Conservation (phyloP, 2,888 invertebrate species). For the Melikaiella ostensackeni region DNA sequence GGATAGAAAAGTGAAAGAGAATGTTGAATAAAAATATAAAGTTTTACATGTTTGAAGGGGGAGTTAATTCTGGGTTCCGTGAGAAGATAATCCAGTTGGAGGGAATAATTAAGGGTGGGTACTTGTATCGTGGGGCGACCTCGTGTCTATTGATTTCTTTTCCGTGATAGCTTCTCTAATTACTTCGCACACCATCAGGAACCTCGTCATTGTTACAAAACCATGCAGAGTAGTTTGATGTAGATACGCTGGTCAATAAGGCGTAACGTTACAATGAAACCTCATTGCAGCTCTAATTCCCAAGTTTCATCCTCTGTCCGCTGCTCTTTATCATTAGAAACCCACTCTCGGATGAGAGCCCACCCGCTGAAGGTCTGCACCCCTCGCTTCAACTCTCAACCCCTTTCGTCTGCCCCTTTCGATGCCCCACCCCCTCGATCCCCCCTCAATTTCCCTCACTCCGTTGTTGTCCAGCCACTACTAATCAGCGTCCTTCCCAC, state of each 20-base stretch:
- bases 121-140: conserved; percentile 55
- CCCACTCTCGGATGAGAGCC: conserved; percentile 3
- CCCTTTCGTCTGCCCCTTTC: conserved; percentile 2
- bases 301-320: conserved; percentile 54
- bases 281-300: conserved; percentile 69
- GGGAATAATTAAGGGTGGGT: conserved; percentile 51
- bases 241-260: conserved; percentile 43
- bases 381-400: conserved; percentile 43
- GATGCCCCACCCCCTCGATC: conserved; percentile 29
- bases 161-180: conserved; percentile 57
- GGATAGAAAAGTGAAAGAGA: not conserved
- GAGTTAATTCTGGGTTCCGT: not conserved
- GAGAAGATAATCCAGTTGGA: not conserved
- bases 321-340: conserved; percentile 33
- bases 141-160: conserved; percentile 57
- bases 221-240: not conserved
- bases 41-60: not conserved
- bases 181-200: conserved; percentile 35
- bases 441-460: conserved; percentile 20
- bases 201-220: conserved; percentile 2
- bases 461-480: conserved; percentile 41
- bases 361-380: conserved; percentile 39
- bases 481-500: conserved; percentile 48
- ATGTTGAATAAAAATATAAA: not conserved
- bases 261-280: conserved; percentile 57